Evolutionary conservation across 2,888 invertebrate genomes (phyloP), one percentile per base, ranked within the genome.

Genomic region (Dromius quadrimaculatus): DNA sequence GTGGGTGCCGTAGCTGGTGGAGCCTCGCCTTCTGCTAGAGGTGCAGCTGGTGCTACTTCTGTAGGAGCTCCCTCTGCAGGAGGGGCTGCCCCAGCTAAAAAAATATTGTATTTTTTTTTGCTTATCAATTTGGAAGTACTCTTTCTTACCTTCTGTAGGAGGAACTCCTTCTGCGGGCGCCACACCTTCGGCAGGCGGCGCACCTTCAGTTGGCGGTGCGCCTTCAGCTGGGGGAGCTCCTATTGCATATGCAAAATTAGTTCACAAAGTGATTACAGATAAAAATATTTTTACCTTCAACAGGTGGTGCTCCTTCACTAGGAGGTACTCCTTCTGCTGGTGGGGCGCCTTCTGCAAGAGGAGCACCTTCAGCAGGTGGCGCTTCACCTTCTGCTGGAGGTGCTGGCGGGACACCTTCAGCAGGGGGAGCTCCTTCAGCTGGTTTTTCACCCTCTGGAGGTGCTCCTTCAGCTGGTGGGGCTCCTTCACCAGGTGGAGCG

Each of bases 101-200:
- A 28, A 28, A 28, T 8, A 28, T 38, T 38, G n/a, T 6, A 11
- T 34, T 6, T 11, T 34, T 2, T 34, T 34, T 4, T 34, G 34
- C 34, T 8, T 1, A 4, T 8, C 34, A 34, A 6, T 6, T 4
- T n/a, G 2, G 8, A 34, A 34, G 8, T 34, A 8, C 8, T 9
- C 38, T 57, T 9, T 4, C 34, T 2, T 43, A 43, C 73, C 74
- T 75, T 74, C 75, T 28, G 74, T 74, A 11, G 78, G 74, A 11
- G 82, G 80, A 0, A 81, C 81, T 43, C 80, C 80, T 50, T 80
- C 82, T 0, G 80, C 77, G 5, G 82, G 80, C 69, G 81, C 80
- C 0, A 79, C 79, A 38, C 76, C 75, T 71, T 74, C 77, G n/a
- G 75, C 72, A n/a, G 75, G 59, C 19, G 76, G 66, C 64, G 73